Conservation (phyloP, 2,797 vertebrate species). For the Xenopus petersii region DNA sequence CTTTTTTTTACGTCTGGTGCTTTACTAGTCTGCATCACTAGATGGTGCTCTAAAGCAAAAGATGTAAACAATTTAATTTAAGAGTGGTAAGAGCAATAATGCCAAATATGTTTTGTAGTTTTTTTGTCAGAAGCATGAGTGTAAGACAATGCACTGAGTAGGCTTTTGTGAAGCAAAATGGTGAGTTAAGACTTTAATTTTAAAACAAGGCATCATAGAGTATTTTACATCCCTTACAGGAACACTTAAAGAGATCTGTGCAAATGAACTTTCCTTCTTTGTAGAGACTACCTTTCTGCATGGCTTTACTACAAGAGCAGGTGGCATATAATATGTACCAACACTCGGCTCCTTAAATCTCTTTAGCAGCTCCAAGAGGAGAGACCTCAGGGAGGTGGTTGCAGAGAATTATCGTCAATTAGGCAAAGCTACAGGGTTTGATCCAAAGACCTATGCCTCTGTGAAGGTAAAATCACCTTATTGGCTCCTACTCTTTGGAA, state of each 20-base stretch:
- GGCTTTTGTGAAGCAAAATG: no score
- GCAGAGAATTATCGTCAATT: constrained; percentile 83
- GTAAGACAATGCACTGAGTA: no score
- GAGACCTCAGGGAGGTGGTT: constrained; percentile 77
- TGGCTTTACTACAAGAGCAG: constrained; percentile 84
- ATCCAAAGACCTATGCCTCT: constrained; percentile 68
- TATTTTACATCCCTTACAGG: no score
- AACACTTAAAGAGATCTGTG: no score
- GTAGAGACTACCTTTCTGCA: constrained; percentile 78
- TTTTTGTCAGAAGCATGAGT: no score
- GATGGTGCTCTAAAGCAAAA: constrained; percentile 21
- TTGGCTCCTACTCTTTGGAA: not conserved
- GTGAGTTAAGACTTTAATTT: no score
- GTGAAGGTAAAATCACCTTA: constrained; percentile 72
- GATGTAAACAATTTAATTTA: not conserved
- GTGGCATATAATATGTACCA: constrained; percentile 81
- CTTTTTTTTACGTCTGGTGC: not conserved
- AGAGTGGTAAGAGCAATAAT: no score
- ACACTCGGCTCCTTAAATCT: constrained; percentile 86
- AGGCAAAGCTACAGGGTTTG: constrained; percentile 77
- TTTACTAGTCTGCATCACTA: constrained; percentile 13
- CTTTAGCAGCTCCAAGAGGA: constrained; percentile 79
- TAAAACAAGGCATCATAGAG: no score
- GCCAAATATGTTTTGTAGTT: no score
- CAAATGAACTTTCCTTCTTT: not conserved